These are phyloP conservation scores for Erinaceus europaeus DNA, from an alignment of 2,113 vertebrate genomes.

Conservation along the genomic window DNA sequence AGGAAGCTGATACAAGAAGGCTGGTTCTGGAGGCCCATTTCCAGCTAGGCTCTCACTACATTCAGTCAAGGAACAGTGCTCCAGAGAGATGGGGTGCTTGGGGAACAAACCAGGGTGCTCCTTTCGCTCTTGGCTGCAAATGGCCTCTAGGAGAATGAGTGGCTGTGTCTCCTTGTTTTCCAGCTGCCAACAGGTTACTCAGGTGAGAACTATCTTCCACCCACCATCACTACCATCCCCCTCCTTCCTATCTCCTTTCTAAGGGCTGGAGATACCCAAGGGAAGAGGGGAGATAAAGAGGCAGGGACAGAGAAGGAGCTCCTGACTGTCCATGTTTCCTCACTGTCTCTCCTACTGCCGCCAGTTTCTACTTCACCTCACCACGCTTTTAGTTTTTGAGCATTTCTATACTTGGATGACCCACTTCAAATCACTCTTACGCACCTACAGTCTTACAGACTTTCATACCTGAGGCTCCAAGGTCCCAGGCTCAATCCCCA, in stretches of 20 bases:
- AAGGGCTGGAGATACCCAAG: not conserved
- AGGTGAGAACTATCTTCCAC: not conserved
- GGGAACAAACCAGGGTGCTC: not conserved
- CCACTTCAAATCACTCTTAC: too few species aligned
- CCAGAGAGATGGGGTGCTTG: not conserved
- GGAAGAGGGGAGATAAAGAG: not conserved
- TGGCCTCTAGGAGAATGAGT: not conserved
- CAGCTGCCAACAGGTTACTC: not conserved
- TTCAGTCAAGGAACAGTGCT: not conserved
- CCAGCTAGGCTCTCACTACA: not conserved
- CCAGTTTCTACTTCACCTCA: not conserved
- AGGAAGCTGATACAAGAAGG: not conserved
- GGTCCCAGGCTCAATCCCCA: too few species aligned
- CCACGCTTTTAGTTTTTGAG: not conserved
- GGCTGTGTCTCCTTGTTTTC: not conserved
- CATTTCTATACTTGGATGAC: not conserved
- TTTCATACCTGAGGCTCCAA: too few species aligned
- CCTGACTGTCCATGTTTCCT: not conserved
- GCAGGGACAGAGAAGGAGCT: too few species aligned
- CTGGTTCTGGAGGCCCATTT: not conserved
- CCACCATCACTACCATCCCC: not conserved
- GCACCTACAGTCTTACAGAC: too few species aligned
- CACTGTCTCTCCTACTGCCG: not conserved
- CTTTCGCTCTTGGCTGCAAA: rapidly evolving
- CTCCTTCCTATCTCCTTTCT: not conserved